Conservation (phyloP, 92 coral and sea anemone genomes). For the Phenganax stokvisi region DNA sequence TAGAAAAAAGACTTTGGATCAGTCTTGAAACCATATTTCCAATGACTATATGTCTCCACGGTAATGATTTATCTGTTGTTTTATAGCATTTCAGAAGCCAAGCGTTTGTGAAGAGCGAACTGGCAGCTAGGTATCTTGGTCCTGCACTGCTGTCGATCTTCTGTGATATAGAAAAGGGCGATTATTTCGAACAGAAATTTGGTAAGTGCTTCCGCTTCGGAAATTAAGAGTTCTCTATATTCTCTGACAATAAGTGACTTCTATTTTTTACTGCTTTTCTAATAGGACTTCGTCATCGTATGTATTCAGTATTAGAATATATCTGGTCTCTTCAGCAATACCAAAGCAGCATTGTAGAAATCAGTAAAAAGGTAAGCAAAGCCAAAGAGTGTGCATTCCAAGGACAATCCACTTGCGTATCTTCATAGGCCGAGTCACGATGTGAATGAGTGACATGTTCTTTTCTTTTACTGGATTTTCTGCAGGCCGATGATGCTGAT, state of each 20-base stretch:
- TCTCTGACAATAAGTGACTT: background rate
- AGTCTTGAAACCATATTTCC: no score
- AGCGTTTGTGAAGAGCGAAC: constrained; percentile 65
- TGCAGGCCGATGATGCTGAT: constrained; percentile 47
- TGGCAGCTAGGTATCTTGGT: constrained; percentile 72
- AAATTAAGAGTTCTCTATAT: background rate
- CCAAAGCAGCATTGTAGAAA: constrained; percentile 50
- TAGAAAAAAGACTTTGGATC: no score
- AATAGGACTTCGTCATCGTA: constrained; percentile 92
- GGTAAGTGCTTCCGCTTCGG: constrained; percentile 55
- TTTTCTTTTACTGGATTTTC: background rate
- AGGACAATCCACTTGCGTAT: background rate
- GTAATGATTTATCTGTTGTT: background rate
- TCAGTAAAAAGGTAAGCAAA: constrained; percentile 56
- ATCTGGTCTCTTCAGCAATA: constrained; percentile 77
- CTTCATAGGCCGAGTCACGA: no score
- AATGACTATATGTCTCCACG: background rate
- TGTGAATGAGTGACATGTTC: background rate
- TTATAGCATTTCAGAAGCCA: constrained; percentile 74
- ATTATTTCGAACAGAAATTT: constrained; percentile 96
- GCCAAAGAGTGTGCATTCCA: background rate
- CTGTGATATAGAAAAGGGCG: constrained; percentile 92
- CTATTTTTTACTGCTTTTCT: background rate
- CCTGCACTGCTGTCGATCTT: constrained; percentile 67
- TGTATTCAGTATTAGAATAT: constrained; percentile 81